Evolutionary conservation across 2,888 invertebrate genomes (phyloP), one percentile per base, ranked within the genome.

Genomic region (Elegia similella): DNA sequence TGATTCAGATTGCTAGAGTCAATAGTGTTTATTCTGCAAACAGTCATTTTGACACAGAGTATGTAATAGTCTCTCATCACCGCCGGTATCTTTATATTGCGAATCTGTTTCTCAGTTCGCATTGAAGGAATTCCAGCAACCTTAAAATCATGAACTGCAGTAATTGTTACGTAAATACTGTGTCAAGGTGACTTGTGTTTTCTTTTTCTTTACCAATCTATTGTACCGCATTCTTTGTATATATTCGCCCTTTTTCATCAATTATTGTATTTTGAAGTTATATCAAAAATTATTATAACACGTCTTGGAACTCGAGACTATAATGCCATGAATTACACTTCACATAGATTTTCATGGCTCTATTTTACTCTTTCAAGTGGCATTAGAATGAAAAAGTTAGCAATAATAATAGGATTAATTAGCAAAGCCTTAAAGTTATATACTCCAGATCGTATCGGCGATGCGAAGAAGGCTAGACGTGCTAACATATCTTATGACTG

Each of bases 401-500:
- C 86, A 82, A 85, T 86, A 84, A 80, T 80, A 67, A 67, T 86
- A 85, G 81, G 77, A 76, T 81, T 80, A 74, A 77, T 79, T 82
- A 85, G 83, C 78, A 73, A 76, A 73, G 77, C 82, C 80, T 81
- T 76, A 72, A 47, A 66, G 72, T 73, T 76, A 72, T 70, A 72
- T 73, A 73, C 75, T 72, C 72, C 73, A 54, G 59, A 68, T 65
- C 68, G 70, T 68, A 68, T 65, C 60, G 72, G 69, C 62, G 68
- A 72, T 66, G 62, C 70, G 66, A 60, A 66, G 67, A 63, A 64
- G 70, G 76, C 72, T 74, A 74, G 72, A 78, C 73, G 66, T 82
- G 86, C 86, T 86, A 80, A 89, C 89, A 88, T 89, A 89, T 88
- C 88, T 86, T 86, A 78, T 75, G 82, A 78, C 71, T 80, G 78